Evolutionary conservation across 2,113 vertebrate species (phyloP), one percentile per base, ranked within the genome.

Genomic region (Misgurnus mizolepis): DNA sequence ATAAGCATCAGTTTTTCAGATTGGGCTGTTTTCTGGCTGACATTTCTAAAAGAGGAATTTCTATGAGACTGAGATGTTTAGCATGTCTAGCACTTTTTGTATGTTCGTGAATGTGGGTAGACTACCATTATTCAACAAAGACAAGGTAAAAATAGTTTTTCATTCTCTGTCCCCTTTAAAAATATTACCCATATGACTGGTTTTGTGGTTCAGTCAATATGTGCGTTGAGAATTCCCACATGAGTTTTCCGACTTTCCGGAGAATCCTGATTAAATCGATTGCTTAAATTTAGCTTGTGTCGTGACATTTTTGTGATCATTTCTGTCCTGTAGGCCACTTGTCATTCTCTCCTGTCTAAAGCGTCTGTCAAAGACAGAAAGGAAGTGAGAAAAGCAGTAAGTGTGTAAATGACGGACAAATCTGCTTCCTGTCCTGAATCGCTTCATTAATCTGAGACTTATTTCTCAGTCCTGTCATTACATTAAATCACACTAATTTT

Each of bases 381-480:
- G 97, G 97, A 99, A 98, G 97, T 95, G 97, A 99, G 97, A 98
- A 98, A 98, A 99, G 93, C 97, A 95, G 97, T 99, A 99, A 99
- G 96, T 99, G 71, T 71, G 92, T 34, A 34, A 93, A 94, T 94
- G 94, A 95, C 40, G 56, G 71, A 60, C 11, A 41, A 27, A 45
- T 45, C 55, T 74, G 71, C 56, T 60, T 61, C 71, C 71, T 80
- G 45, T 64, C 74, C 50, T 4, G 55, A 49, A 39, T 27, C 74
- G 61, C 79, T 78, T 60, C n/a, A 53, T 65, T 78, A 78, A 72
- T 77, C 71, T 61, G 7, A 67, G 68, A 40, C 58, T 82, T 15
- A 67, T 75, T 64, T 76, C 80, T 61, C 18, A n/a, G 71, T 75
- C 45, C 39, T 65, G 34, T 49, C 78, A 61, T 80, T 56, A 78